These are phyloP conservation scores for Xestia sexstrigata DNA, from an alignment of 2,888 invertebrate species.

Conservation along the genomic window DNA sequence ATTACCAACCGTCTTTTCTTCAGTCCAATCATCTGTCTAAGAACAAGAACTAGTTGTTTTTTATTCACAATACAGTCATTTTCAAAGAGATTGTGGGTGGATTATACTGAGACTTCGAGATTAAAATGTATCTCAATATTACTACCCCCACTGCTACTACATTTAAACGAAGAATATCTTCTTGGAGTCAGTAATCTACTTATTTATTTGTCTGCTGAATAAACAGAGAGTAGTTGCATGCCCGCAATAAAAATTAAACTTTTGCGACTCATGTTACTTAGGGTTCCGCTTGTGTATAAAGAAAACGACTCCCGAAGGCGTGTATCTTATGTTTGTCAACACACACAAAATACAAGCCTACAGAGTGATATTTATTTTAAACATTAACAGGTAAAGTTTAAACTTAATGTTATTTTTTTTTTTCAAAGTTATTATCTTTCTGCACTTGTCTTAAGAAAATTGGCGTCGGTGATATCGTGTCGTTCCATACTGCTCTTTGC, in stretches of 20 bases:
- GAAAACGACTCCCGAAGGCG: background rate
- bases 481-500: background rate
- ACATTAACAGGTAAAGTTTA: background rate
- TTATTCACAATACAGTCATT: constrained; percentile 1
- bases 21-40: background rate
- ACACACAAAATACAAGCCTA: background rate
- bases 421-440: background rate
- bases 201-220: constrained; percentile 59
- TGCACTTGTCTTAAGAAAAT: background rate
- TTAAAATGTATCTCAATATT: constrained; percentile 33
- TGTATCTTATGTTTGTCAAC: background rate
- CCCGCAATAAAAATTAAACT: constrained; percentile 66
- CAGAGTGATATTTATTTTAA: background rate
- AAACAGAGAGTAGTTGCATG: constrained; percentile 60
- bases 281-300: constrained; percentile 26
- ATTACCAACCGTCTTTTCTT: too few species aligned
- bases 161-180: constrained; percentile 48
- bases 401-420: background rate
- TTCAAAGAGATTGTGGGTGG: constrained; percentile 16
- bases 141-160: constrained; percentile 5
- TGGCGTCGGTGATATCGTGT: background rate
- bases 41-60: background rate
- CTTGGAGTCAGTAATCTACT: constrained; percentile 51
- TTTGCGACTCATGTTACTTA: constrained; percentile 57
- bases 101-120: constrained; percentile 20